A percentile compares a stretch with the other conserved stretches of the same genome.
phyloP scores from a whole-genome alignment of 1,140 invertebrate genomes.

The Fopius arisanus region DNA sequence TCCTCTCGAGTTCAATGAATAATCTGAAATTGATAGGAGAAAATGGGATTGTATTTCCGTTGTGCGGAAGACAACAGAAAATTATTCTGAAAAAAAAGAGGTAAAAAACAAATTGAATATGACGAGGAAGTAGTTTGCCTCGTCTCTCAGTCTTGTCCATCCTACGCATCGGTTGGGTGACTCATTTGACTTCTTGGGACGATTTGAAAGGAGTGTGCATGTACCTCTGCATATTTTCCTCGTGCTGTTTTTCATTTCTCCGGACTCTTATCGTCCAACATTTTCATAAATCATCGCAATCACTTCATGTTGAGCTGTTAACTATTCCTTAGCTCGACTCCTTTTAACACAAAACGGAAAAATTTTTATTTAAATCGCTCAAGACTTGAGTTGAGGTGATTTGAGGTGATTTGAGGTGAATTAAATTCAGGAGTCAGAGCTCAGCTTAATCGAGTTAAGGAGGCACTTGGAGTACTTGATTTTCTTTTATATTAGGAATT shows the following conservation, averaged over 20 bases:
- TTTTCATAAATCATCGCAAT: background rate
- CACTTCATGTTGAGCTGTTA: too few species aligned
- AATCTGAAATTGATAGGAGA: background rate
- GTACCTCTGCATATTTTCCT: background rate
- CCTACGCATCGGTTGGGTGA: conserved; percentile 19
- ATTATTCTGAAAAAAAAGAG: background rate
- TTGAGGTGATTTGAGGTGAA: too few species aligned
- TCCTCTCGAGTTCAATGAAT: background rate
- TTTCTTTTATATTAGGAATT: too few species aligned
- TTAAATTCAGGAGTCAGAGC: too few species aligned
- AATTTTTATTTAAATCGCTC: too few species aligned
- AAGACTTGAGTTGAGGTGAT: too few species aligned
- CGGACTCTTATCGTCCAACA: background rate
- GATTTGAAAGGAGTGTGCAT: conserved; percentile 4
- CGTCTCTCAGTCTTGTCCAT: conserved; percentile 22
- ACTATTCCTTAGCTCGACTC: too few species aligned
- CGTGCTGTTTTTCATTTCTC: background rate
- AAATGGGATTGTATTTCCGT: background rate
- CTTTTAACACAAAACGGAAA: too few species aligned
- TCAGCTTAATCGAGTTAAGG: too few species aligned
- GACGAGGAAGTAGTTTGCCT: conserved; percentile 26
- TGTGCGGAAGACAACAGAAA: conserved; percentile 6
- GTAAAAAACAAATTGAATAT: background rate
- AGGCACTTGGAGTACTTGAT: too few species aligned
- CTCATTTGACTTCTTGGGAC: conserved; percentile 7